phyloP scores from a whole-genome alignment of 2,888 invertebrate species.

The Bhutanitis thaidina region DNA sequence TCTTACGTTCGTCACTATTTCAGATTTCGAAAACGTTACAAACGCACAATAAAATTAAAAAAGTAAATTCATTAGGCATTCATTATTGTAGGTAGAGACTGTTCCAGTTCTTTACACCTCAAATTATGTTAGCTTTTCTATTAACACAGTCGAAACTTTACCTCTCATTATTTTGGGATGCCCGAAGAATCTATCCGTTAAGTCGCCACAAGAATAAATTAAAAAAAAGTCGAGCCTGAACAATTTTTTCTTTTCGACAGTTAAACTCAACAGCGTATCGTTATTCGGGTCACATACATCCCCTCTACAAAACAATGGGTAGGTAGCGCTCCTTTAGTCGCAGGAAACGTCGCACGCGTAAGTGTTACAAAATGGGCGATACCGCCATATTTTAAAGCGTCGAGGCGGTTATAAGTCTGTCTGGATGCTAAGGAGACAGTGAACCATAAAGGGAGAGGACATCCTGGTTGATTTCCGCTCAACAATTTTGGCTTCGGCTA shows the following conservation, averaged over 20 bases:
- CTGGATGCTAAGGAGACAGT: conserved; percentile 67
- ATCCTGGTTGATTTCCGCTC: conserved; percentile 69
- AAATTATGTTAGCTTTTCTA: conserved; percentile 13
- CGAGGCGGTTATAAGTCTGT: conserved; percentile 48
- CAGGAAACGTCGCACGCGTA: conserved; percentile 74
- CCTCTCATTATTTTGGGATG: conserved; percentile 10
- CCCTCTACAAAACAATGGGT: conserved; percentile 69
- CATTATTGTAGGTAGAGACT: too few relatives aligned
- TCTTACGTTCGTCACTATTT: too few relatives aligned
- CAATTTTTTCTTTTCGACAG: conserved; percentile 55
- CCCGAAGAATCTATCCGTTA: neutral
- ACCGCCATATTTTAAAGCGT: conserved; percentile 48
- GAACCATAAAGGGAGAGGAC: conserved; percentile 65
- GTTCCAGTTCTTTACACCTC: neutral
- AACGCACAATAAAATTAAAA: too few relatives aligned
- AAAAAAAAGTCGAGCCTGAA: conserved; percentile 30
- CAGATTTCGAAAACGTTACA: too few relatives aligned
- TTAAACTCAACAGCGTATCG: conserved; percentile 44
- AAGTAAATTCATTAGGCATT: too few relatives aligned
- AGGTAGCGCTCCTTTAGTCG: conserved; percentile 71
- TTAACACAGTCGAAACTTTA: conserved; percentile 6
- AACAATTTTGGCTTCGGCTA: conserved; percentile 38
- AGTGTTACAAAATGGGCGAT: conserved; percentile 59
- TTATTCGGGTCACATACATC: conserved; percentile 66
- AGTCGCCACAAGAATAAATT: conserved; percentile 14